phyloP scores from a whole-genome alignment of 2,888 invertebrate species.

The Drosophila monieri region DNA sequence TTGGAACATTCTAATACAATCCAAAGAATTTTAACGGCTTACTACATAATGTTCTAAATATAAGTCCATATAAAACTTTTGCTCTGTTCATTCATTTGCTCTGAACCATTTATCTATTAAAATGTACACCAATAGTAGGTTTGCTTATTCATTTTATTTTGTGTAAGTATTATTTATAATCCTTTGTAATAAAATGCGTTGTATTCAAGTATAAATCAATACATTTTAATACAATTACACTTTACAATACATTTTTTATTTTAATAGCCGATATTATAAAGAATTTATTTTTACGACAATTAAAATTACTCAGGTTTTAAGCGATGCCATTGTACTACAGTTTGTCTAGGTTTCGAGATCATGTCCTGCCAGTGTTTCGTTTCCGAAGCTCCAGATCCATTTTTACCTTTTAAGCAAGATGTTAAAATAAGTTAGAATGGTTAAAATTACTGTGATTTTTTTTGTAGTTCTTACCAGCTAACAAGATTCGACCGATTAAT shows the following conservation, averaged over 20 bases:
- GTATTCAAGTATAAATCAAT: conserved; percentile 30
- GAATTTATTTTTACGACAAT: conserved; percentile 8
- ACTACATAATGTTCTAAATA: conserved; percentile 10
- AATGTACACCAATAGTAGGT: conserved; percentile 6
- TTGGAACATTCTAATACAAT: not conserved
- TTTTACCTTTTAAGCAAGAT: conserved; percentile 88
- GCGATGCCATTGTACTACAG: conserved; percentile 98
- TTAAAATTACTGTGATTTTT: not conserved
- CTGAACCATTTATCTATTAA: conserved; percentile 21
- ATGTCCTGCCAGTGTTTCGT: conserved; percentile 99
- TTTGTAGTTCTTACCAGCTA: conserved; percentile 89
- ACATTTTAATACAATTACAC: conserved; percentile 16
- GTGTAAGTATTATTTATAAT: conserved; percentile 30
- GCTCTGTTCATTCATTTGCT: not conserved
- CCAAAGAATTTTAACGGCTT: conserved; percentile 9
- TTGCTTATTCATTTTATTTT: conserved; percentile 13
- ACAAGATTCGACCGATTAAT: conserved; percentile 94
- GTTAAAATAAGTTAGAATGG: too few relatives aligned
- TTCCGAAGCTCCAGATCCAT: conserved; percentile 96
- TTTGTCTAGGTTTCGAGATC: conserved; percentile 98
- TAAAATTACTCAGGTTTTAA: conserved; percentile 93
- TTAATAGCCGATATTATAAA: conserved; percentile 3
- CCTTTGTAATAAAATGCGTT: conserved; percentile 20
- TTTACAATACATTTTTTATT: conserved; percentile 6
- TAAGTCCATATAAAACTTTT: conserved; percentile 31